These are phyloP conservation scores for Brachionus plicatilis DNA, from an alignment of 1,140 invertebrate genomes.

Conservation along the genomic window DNA sequence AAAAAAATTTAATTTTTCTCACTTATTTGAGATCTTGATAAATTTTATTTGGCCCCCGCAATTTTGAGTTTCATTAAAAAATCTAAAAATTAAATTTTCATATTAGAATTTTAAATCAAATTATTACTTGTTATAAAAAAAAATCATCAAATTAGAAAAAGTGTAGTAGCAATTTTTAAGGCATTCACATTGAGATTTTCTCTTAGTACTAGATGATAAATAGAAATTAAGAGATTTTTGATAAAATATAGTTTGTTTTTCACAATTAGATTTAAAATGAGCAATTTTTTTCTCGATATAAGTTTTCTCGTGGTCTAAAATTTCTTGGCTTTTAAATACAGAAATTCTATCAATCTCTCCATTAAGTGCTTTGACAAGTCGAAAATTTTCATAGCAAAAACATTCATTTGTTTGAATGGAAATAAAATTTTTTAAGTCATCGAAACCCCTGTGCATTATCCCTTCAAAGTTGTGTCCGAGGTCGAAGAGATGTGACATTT, in stretches of 20 bases:
- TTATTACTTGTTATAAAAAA: constrained; percentile 22
- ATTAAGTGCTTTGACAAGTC: neutral
- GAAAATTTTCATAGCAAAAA: neutral
- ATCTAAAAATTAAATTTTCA: neutral
- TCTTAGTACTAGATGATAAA: neutral
- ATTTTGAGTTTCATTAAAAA: neutral
- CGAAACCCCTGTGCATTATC: constrained; percentile 89
- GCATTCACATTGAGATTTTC: neutral
- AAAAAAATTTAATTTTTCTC: neutral
- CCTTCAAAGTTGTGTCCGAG: constrained; percentile 80
- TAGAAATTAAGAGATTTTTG: neutral
- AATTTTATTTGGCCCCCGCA: neutral
- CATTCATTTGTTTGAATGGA: constrained; percentile 53
- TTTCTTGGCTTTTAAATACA: neutral
- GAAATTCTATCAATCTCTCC: neutral
- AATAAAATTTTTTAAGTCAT: constrained; percentile 72
- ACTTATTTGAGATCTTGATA: neutral
- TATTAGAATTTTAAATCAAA: neutral
- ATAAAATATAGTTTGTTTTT: neutral
- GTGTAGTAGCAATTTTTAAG: neutral
- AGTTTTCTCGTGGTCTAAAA: neutral
- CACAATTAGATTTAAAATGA: neutral
- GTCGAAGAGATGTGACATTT: constrained; percentile 88
- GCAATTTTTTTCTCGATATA: neutral
- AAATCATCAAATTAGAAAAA: neutral